Evolutionary conservation across 2,113 vertebrate genomes (phyloP), one percentile per base, ranked within the genome.

Genomic region (Mirza zaza): DNA sequence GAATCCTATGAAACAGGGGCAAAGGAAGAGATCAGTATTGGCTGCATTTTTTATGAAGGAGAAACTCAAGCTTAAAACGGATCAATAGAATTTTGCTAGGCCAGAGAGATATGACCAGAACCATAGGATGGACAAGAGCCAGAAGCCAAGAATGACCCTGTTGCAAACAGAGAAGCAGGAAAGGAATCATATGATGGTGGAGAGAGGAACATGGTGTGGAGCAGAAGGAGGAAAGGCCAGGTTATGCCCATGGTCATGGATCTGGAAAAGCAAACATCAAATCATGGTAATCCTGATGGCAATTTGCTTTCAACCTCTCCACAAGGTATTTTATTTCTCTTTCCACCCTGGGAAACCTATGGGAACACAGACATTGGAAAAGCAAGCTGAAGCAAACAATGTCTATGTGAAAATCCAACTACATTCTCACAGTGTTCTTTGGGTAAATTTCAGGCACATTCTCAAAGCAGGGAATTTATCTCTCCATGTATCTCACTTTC

Each of bases 11-110:
- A 71, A 76, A 52, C 5, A 9, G 15, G 27, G 76, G 27, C 45
- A 79, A 52, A 85, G 25, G 45, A 70, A 65, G 52, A 84, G 52
- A 59, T 21, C 67, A 61, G 12, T 18, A 17, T 17, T 23, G 17
- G 8, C 18, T 42, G 2, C 7, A 59, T 29, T 77, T 87, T 52
- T 67, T 29, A 21, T 6, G 18, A 84, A 67, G 70, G 25, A 92
- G 45, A 95, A 89, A 45, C 34, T 29, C 42, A 13, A 27, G 59
- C 39, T 81, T 80, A 89, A 42, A 75, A 63, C 52, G 42, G 39
- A 59, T 83, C 25, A 45, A n/a, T 4, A 90, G 65, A 89, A 96
- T 50, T 87, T 87, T 83, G 70, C 92, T 13, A 90, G 81, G 70
- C 5, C 63, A 32, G 32, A 96, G 65, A 80, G 15, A 76, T 34